Evolutionary conservation across 2,888 invertebrate genomes (phyloP), one percentile per base, ranked within the genome.

Genomic region (Cotesia congregata): DNA sequence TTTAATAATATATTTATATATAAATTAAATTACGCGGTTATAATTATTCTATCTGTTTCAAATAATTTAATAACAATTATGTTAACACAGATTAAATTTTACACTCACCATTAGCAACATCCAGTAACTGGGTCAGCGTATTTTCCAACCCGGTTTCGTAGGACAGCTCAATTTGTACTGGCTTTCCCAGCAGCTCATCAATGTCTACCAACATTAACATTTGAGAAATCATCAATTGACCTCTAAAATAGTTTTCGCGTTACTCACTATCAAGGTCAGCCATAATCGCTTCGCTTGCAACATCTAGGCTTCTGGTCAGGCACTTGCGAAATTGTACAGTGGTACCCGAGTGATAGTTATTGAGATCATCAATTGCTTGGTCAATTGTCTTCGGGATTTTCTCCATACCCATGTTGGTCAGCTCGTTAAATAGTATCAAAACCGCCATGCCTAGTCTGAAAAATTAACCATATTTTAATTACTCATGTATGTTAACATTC

Each of bases 121-220:
- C 94, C 69, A 92, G 91, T 82, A 96, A 91, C 39, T 93, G 93
- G 83, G 94, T 94, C 82, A 95, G 91, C 72, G 94, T 95, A 73
- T 94, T 91, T 86, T 95, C 95, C 75, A 95, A 92, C 79, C 95
- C 95, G 77, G 95, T 95, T 87, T 95, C 94, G 30, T 91, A 90
- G 20, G 94, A 92, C 82, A 95, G 91, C 84, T 95, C 93, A 83
- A 92, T 91, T 89, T 94, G 94, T 84, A 95, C 94, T n/a, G 95
- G 95, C 83, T 93, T 93, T 4, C 95, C 96, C 70, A 96, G 90
- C 80, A 95, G 91, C 72, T 92, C 91, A 84, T 94, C 94, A 60
- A 94, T 93, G 88, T 94, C 96, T 94, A 90, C 61, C 89, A 90
- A 76, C 65, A 75, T 76, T 75, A 59, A 61, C 74, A 70, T 76